Base-by-base conservation (phyloP, 2,888 invertebrate species). In the Heteromurus nitidus region DNA sequence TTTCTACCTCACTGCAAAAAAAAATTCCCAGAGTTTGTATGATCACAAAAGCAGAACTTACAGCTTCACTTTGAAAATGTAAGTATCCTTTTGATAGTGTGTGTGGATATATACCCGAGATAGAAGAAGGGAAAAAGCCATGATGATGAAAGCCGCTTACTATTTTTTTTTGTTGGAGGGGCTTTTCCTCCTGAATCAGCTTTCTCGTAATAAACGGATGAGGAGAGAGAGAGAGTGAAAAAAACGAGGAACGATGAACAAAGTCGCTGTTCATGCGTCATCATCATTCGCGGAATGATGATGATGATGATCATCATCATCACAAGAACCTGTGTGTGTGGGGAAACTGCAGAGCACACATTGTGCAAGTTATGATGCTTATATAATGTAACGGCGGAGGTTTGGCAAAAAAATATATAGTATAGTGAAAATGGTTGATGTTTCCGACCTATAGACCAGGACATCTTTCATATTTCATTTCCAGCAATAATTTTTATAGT, bases 61-160 rank as follows among this genome's bases (percentile, higher is more conserved):
- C 36, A 36, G 36, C 7, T 9, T 36, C 36, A 9, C 7, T 13
- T 36, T 13, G 36, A 36, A 36, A 36, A 13, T 13, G 36, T 36
- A 36, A 36, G 13, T 36, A 36, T 36, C 36, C 13, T 36, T 36
- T 36, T n/a, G n/a, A n/a, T n/a, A n/a, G n/a, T n/a, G n/a, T n/a
- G n/a, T n/a, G 36, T 36, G 36, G 13, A 36, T 9, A 36, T 36
- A 13, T 13, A 36, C 36, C 36, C 5, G 36, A 36, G 36, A 36
- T 36, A 13, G 36, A 36, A 13, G 18, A 16, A n/a, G 13, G 47
- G 47, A 47, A n/a, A 47, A 47, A 47, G 47, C 13, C 7, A n/a
- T 11, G n/a, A 47, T n/a, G n/a, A 47, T 47, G 47, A 47, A 47
- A 47, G 47, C 47, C 47, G 47, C 47, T 47, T 47, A 47, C n/a